Base-by-base conservation (phyloP, 2,888 invertebrate genomes). In the Monochamus alternatus region DNA sequence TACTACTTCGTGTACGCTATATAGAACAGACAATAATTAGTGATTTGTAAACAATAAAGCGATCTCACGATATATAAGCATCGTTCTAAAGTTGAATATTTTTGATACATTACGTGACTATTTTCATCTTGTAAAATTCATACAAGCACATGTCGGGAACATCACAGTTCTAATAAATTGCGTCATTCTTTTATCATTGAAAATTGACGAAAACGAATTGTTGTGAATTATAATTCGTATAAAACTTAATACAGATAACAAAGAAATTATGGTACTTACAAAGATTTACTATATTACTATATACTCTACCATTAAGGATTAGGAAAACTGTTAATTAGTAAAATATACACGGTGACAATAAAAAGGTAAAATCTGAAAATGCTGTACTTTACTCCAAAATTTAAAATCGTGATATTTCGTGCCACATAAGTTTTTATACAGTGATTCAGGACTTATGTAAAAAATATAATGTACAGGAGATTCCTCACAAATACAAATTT, bases 121-220 rank as follows among this genome's bases (percentile, higher is more conserved):
- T 22, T 38, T 38, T 7, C 38, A 38, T 38, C 38, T 38, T 22
- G 22, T 9, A n/a, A 9, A 44, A 1, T 5, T 47, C 10, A 14
- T 55, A 3, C 5, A 55, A 55, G n/a, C 12, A 22, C 12, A 14
- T 55, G 55, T 52, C 52, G 55, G 55, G 55, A 55, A 47, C 47
- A 47, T 47, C 9, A 55, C n/a, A 55, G 55, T 55, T 14, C 7
- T 22, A 55, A 55, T 55, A 55, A 52, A 47, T 12, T 47, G 47
- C 47, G 55, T 55, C 55, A 55, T 22, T n/a, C 47, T 55, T 55
- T 55, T 55, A 55, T 55, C 22, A 55, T 22, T n/a, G 55, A 55
- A 14, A 14, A 55, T 14, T 55, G 55, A 55, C 55, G 55, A 55
- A 55, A 51, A 55, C 14, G 3, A 55, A 55, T 55, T 55, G 52